These are phyloP conservation scores for Propithecus perrieri DNA, from an alignment of 2,797 vertebrate genomes.

Conservation along the genomic window DNA sequence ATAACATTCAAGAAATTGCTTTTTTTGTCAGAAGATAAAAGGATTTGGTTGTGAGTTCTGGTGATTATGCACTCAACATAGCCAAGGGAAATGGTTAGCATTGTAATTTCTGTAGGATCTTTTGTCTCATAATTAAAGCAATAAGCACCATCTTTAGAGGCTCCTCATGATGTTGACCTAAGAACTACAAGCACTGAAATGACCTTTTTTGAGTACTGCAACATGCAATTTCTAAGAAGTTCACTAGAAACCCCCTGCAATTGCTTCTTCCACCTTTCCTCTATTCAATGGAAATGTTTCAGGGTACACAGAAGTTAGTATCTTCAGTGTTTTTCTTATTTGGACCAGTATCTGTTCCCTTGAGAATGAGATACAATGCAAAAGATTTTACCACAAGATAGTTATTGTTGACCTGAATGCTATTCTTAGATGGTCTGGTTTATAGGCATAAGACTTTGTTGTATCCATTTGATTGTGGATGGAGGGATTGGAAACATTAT, in stretches of 20 bases:
- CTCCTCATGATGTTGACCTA: not conserved
- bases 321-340: not conserved
- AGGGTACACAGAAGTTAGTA: not conserved
- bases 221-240: not conserved
- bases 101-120: not conserved
- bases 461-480: not conserved
- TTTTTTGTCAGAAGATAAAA: not conserved
- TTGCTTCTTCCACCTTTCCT: not conserved
- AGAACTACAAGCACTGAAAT: not conserved
- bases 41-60: not conserved
- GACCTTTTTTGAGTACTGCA: not conserved
- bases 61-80: not conserved
- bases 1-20: not conserved
- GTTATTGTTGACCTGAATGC: not conserved
- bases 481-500: not conserved
- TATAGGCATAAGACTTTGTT: not conserved
- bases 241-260: not conserved
- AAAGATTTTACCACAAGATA: not conserved
- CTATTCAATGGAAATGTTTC: not conserved
- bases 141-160: not conserved
- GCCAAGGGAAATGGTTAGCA: not conserved
- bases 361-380: not conserved
- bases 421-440: not conserved
- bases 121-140: conserved; percentile 9
- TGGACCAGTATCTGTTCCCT: not conserved